phyloP scores from a whole-genome alignment of 2,797 vertebrate species.

The Nyctibius grandis region DNA sequence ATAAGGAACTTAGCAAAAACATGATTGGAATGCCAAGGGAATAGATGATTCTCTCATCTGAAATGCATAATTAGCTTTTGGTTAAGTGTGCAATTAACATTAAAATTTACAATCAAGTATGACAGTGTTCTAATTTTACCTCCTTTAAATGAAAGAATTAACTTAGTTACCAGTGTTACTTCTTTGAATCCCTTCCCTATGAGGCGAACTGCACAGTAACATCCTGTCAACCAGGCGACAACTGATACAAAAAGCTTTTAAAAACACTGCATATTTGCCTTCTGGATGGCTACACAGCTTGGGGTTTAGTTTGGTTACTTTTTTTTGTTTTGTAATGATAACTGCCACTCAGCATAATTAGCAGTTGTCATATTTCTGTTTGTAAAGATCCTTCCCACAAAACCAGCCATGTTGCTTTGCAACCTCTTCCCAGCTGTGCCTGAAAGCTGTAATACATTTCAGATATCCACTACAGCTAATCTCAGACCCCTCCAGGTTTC shows the following conservation, averaged over 20 bases:
- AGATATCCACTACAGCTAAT: background rate
- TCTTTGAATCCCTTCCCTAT: background rate
- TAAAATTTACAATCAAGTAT: slow-evolving; percentile 51
- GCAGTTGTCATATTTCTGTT: slow-evolving; percentile 30
- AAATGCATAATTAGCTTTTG: slow-evolving; percentile 48
- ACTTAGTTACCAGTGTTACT: background rate
- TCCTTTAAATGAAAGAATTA: background rate
- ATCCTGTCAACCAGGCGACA: background rate
- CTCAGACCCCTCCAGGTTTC: background rate
- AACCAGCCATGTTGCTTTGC: background rate
- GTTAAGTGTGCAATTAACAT: slow-evolving; percentile 61
- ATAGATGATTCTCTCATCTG: slow-evolving; percentile 34
- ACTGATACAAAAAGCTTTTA: background rate
- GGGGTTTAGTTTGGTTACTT: background rate
- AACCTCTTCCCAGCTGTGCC: slow-evolving; percentile 38
- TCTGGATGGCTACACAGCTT: background rate
- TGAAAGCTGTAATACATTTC: background rate
- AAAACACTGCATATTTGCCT: slow-evolving; percentile 15
- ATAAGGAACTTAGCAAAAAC: slow-evolving; percentile 3
- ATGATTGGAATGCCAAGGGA: slow-evolving; percentile 24
- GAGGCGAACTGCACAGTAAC: background rate
- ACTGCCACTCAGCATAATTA: slow-evolving; percentile 39
- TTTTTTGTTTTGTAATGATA: background rate
- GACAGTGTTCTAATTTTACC: slow-evolving; percentile 45
- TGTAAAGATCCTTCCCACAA: background rate